Percentiles rank a stretch among this genome's conserved stretches.
Conservation (phyloP, 2,888 invertebrate species). For the Drosophila mimica region DNA sequence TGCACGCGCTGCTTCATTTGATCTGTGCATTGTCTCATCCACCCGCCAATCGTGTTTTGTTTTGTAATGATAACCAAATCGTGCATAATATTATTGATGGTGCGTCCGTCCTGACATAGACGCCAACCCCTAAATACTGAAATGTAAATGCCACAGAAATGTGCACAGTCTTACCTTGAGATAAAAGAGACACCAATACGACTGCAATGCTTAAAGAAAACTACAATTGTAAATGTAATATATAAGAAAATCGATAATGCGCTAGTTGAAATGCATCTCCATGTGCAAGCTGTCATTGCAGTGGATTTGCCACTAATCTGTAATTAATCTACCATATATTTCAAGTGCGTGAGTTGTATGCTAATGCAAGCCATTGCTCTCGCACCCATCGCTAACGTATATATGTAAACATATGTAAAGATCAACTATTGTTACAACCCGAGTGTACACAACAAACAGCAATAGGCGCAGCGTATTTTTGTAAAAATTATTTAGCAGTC, state of each 20-base stretch:
- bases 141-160: conserved; percentile 61
- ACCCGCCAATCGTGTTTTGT: conserved; percentile 73
- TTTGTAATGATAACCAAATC: conserved; percentile 81
- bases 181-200: conserved; percentile 44
- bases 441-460: conserved; percentile 14
- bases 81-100: conserved; percentile 68
- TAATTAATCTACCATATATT: conserved; percentile 66
- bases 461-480: conserved; percentile 38
- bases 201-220: conserved; percentile 55
- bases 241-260: conserved; percentile 55
- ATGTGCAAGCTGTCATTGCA: conserved; percentile 45
- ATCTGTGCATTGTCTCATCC: conserved; percentile 66
- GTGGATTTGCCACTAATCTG: conserved; percentile 55
- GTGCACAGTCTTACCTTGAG: conserved; percentile 51
- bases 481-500: conserved; percentile 63
- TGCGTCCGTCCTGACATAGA: conserved; percentile 39
- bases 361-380: conserved; percentile 58
- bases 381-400: conserved; percentile 28
- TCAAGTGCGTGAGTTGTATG: conserved; percentile 65
- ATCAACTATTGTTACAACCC: conserved; percentile 52
- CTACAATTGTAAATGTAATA: conserved; percentile 56
- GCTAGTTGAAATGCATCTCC: conserved; percentile 65
- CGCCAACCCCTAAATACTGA: conserved; percentile 41
- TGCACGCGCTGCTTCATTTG: conserved; percentile 44
- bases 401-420: conserved; percentile 50